These are phyloP conservation scores for Odontamblyopus lacepedii DNA, from an alignment of 2,797 vertebrate genomes.

Conservation along the genomic window DNA sequence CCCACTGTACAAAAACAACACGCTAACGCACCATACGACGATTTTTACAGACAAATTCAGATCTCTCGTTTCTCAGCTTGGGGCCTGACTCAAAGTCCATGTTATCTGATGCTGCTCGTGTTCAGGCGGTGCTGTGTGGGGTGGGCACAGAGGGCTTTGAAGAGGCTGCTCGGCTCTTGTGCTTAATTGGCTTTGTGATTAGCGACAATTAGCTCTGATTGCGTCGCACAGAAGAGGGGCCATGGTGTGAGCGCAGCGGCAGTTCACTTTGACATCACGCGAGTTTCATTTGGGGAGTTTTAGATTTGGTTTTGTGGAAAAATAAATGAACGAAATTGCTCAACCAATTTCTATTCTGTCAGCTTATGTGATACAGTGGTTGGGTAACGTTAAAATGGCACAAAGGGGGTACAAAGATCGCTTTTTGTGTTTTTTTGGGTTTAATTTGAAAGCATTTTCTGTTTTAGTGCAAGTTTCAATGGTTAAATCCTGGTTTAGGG, in stretches of 20 bases:
- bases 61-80: constrained; percentile 34
- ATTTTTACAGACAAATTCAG: constrained; percentile 37
- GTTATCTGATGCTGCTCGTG: constrained; percentile 51
- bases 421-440: too few relatives aligned
- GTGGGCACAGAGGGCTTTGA: constrained; percentile 31
- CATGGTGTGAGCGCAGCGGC: constrained; percentile 10
- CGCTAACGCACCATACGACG: too few relatives aligned
- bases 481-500: too few relatives aligned
- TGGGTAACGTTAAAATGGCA: too few relatives aligned
- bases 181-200: constrained; percentile 70
- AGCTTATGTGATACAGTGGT: too few relatives aligned
- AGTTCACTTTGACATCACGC: not conserved
- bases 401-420: too few relatives aligned
- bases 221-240: constrained; percentile 47
- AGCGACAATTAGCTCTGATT: constrained; percentile 68
- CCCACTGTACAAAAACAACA: constrained; percentile 63
- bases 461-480: too few relatives aligned
- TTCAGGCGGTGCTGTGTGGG: constrained; percentile 22
- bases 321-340: too few relatives aligned
- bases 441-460: too few relatives aligned
- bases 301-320: too few relatives aligned
- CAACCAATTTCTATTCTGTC: too few relatives aligned
- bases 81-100: constrained; percentile 57
- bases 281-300: too few relatives aligned
- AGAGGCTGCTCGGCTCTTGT: constrained; percentile 38